Base-by-base conservation (phyloP, 2,888 invertebrate species). In the Prostheceraeus crozeri region DNA sequence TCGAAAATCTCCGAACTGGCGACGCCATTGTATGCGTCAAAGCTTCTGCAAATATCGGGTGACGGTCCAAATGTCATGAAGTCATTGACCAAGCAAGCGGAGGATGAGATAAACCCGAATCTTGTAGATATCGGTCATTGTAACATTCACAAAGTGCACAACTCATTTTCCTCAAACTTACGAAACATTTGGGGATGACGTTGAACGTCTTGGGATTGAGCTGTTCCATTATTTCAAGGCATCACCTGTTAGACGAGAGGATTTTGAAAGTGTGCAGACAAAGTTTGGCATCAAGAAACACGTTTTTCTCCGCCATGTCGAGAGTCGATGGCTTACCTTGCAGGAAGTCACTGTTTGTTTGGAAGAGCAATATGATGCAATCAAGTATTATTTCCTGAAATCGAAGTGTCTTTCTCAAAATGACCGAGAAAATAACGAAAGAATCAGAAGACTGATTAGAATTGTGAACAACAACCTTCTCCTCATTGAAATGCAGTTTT, bases 141-240 rank as follows among this genome's bases (percentile, higher is more conserved):
- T 21, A 40, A 40, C 19, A 40, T 40, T 16, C 40, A 40, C n/a
- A 40, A 40, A 40, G 40, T 40, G 19, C 40, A 40, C 40, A 40
- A 40, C 19, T 14, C 40, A 40, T 40, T 40, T 40, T 4, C 4
- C 6, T 40, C 40, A 4, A n/a, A 21, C 40, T 16, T 40, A 40
- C 40, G 19, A n/a, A 14, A 40, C 14, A 16, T 40, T 40, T 40
- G 40, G 40, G 14, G 19, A 14, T n/a, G 40, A 40, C 19, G 40
- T 40, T 6, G 40, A 40, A 21, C 14, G 16, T 40, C 40, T 40
- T 40, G 40, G 40, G 14, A 40, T 40, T 40, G 40, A 40, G 19
- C 19, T 40, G 19, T 40, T 16, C 19, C 19, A 40, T 21, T 4
- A 16, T 4, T 40, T 40, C 40, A 40, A 40, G 19, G 40, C 40